Base-by-base conservation (phyloP, 2,113 vertebrate genomes). In the Limanda limanda region DNA sequence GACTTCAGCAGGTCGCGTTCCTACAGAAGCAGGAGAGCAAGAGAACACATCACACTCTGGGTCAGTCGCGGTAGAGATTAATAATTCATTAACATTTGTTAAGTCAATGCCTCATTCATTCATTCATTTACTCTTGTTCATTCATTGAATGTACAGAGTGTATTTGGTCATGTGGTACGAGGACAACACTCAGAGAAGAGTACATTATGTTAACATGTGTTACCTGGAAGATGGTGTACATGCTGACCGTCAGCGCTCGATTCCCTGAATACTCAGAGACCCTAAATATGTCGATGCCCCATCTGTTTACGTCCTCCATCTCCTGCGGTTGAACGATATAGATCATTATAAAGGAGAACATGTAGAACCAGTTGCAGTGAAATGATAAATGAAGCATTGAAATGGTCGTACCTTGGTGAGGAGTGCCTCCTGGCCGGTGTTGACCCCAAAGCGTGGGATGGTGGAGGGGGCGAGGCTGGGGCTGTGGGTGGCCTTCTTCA, bases 201-300 rank as follows among this genome's bases (percentile, higher is more conserved):
- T 14, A 18, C 17, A 17, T 4, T 12, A 35, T 48, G 71, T 1
- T 40, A 23, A 47, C 21, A 24, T 45, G 35, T 48, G 2, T 58
- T 90, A 98, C 97, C 97, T 97, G 97, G 82, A 99, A 97, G 88
- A 98, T 94, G 78, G 95, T 94, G 94, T 97, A 97, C 92, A 97
- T 95, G 68, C 97, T 76, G 84, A 96, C 97, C 0, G 97, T 98
- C 47, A 99, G 87, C 0, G 97, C 96, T 47, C 90, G 95, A 79
- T 94, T 94, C n/a, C 94, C 95, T 0, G 97, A 98, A 79, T 96
- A 96, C 83, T 97, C 94, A 0, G 96, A 94, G 0, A 98, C 91
- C 74, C 94, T 97, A 84, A 99, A 99, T 72, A 98, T 86, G 20
- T 98, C 91, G 0, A 99, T 89, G 1, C 97, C 97, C 97, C 97